Percentiles rank a stretch among this genome's conserved stretches.
These are phyloP conservation scores for Phyllopteryx taeniolatus DNA, from an alignment of 2,113 vertebrate genomes.

Conservation along the genomic window DNA sequence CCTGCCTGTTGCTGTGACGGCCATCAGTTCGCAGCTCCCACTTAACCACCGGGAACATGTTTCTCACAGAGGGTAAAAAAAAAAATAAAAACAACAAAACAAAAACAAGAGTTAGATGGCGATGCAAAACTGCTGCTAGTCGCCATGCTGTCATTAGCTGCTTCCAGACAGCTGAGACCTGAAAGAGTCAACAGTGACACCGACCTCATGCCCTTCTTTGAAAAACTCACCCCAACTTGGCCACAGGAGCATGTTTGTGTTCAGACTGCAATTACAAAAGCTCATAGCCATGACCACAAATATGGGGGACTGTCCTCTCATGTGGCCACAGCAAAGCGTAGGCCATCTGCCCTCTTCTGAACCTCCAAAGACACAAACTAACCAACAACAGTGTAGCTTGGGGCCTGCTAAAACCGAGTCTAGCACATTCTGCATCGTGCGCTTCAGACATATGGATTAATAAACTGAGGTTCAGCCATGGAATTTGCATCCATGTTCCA, in stretches of 20 bases:
- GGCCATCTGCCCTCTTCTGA: conserved; percentile 55
- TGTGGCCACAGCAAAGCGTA: conserved; percentile 53
- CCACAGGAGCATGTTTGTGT: conserved; percentile 33
- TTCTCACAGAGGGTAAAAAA: conserved; percentile 36
- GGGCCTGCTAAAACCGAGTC: background rate
- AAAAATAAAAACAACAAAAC: too few relatives aligned
- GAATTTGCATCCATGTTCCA: conserved; percentile 40
- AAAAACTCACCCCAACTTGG: conserved; percentile 28
- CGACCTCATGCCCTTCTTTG: conserved; percentile 14
- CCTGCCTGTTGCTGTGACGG: conserved; percentile 33
- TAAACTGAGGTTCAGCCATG: conserved; percentile 12
- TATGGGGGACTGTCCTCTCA: conserved; percentile 37
- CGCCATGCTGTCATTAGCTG: conserved; percentile 60
- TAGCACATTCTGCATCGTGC: conserved; percentile 20
- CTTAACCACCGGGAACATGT: conserved; percentile 61
- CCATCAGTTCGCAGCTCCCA: conserved; percentile 61
- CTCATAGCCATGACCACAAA: conserved; percentile 37
- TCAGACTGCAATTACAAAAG: conserved; percentile 35
- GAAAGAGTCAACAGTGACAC: conserved; percentile 40
- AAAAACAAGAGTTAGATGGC: conserved; percentile 35
- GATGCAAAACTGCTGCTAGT: conserved; percentile 48
- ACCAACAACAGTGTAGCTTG: conserved; percentile 28
- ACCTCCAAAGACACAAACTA: conserved; percentile 11
- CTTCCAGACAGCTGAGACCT: conserved; percentile 43
- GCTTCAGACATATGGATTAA: conserved; percentile 13